phyloP scores from a whole-genome alignment of 1,140 invertebrate species.

The Heterodera carotae region DNA sequence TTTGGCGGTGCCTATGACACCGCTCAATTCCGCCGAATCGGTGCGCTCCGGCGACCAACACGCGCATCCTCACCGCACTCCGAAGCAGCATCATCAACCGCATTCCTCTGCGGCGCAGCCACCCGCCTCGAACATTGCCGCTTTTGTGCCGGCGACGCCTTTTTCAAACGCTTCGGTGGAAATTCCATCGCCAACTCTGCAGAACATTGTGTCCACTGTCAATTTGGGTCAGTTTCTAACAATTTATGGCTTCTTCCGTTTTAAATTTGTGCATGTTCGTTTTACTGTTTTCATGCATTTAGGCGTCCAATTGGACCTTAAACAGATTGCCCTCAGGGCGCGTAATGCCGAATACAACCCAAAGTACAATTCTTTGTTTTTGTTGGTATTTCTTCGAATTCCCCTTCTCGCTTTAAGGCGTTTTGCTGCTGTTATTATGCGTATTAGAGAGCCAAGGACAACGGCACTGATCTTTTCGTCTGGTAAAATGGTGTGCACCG shows the following conservation, averaged over 20 bases:
- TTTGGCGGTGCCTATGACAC: constrained; percentile 55
- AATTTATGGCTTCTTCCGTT: constrained; percentile 1
- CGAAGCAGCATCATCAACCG: constrained; percentile 7
- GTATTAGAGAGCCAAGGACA: constrained; percentile 94
- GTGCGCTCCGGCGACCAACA: too few species aligned
- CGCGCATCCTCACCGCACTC: constrained; percentile 3
- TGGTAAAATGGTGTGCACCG: constrained; percentile 99
- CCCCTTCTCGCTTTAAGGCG: constrained; percentile 72
- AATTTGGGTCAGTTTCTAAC: constrained; percentile 55
- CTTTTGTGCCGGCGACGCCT: constrained; percentile 50
- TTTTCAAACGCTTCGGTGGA: constrained; percentile 45
- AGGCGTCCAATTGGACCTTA: constrained; percentile 80
- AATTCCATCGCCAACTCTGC: constrained; percentile 57
- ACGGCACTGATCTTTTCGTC: constrained; percentile 98
- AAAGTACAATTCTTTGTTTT: background rate
- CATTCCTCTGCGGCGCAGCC: constrained; percentile 6
- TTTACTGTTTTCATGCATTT: too few species aligned
- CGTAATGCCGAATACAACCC: constrained; percentile 99
- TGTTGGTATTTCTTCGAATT: background rate
- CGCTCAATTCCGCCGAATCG: constrained; percentile 41
- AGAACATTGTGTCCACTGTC: constrained; percentile 65
- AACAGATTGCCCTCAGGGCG: constrained; percentile 96
- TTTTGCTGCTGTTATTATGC: constrained; percentile 99
- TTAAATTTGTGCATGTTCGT: too few species aligned
- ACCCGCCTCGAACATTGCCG: constrained; percentile 48